Evolutionary conservation across 2,797 vertebrate genomes (phyloP).

Genomic region (Sibirionetta formosa): DNA sequence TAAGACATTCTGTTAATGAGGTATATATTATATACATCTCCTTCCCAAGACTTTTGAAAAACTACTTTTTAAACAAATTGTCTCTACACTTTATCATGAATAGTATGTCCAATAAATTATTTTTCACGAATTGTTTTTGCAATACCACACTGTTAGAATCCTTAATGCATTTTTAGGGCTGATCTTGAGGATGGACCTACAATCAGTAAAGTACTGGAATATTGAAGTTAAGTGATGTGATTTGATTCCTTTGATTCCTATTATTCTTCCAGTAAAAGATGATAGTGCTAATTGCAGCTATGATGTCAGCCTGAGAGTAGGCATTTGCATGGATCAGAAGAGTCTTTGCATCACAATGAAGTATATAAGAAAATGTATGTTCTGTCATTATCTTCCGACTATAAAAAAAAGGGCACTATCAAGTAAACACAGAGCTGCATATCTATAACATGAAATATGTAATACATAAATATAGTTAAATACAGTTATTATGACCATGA

Average conservation of each 20-base stretch:
- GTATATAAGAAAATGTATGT: background rate
- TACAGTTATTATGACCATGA: background rate
- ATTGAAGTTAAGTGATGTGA: background rate
- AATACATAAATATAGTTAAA: background rate
- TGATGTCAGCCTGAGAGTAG: background rate
- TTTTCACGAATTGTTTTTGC: background rate
- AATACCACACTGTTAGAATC: background rate
- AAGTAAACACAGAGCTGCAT: background rate
- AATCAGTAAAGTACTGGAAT: background rate
- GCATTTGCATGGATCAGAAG: background rate
- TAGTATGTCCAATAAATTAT: background rate
- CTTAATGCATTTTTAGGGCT: background rate
- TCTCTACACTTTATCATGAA: background rate
- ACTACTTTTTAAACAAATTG: background rate
- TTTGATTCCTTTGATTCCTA: background rate
- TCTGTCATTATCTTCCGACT: background rate
- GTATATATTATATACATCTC: background rate
- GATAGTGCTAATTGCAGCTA: background rate
- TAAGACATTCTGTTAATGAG: background rate
- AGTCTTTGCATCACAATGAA: background rate
- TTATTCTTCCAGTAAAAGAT: background rate
- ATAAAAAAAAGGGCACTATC: background rate
- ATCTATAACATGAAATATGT: background rate
- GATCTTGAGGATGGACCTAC: background rate
- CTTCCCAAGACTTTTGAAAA: background rate